A percentile compares a stretch with the other conserved stretches of the same genome.
These are phyloP conservation scores for Cataglyphis albicans DNA, from an alignment of 2,888 invertebrate species.

Conservation along the genomic window DNA sequence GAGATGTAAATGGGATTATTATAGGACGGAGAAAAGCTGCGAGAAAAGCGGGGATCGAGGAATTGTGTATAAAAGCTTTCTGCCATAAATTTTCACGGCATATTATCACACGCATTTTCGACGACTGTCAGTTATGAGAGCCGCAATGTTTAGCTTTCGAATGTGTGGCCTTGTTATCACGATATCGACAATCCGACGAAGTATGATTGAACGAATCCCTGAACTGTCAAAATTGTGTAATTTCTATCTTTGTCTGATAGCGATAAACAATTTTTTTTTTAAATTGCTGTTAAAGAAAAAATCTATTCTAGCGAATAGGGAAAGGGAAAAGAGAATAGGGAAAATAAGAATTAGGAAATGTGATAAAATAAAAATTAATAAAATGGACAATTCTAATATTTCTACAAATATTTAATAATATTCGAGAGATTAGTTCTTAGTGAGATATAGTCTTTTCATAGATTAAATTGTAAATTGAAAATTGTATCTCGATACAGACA, in stretches of 20 bases:
- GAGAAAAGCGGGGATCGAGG: slow-evolving; percentile 59
- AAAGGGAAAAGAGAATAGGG: too few relatives aligned
- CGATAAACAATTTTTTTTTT: slow-evolving; percentile 1
- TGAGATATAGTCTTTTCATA: background rate
- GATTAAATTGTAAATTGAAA: slow-evolving; percentile 9
- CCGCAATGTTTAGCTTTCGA: slow-evolving; percentile 31
- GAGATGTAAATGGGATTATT: slow-evolving; percentile 25
- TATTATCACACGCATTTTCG: slow-evolving; percentile 51
- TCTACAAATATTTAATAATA: background rate
- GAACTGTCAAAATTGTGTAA: background rate
- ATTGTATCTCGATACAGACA: background rate
- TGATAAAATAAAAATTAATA: background rate
- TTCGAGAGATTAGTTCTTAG: background rate
- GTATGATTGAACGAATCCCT: slow-evolving; percentile 8
- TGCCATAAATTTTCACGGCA: slow-evolving; percentile 60
- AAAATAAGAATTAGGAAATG: background rate
- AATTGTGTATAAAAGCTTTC: slow-evolving; percentile 63
- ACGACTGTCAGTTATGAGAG: slow-evolving; percentile 54
- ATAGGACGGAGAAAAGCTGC: slow-evolving; percentile 28
- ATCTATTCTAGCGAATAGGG: background rate
- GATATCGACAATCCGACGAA: slow-evolving; percentile 5
- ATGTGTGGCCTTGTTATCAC: slow-evolving; percentile 17
- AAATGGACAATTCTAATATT: background rate
- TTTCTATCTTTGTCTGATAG: slow-evolving; percentile 6
- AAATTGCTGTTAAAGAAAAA: background rate